Evolutionary conservation across 2,797 vertebrate genomes (phyloP).

Genomic region (Enteromius radiatus): DNA sequence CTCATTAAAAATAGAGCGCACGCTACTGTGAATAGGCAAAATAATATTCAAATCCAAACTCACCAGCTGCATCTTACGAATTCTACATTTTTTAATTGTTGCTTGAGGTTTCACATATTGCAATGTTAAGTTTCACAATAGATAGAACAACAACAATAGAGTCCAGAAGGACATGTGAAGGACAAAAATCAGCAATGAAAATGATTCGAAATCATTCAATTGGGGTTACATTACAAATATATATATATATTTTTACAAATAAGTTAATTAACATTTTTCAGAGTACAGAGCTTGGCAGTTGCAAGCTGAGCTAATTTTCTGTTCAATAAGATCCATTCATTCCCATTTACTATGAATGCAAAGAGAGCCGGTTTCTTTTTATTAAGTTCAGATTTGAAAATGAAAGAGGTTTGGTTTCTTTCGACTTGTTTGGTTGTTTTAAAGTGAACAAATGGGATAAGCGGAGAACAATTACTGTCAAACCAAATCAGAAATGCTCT

Average conservation of each 20-base stretch:
- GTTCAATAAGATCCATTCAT: neutral
- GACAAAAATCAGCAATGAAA: neutral
- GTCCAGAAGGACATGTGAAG: neutral
- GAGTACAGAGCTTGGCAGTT: neutral
- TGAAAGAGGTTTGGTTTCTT: neutral
- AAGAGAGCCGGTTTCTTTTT: neutral
- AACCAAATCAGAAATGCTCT: neutral
- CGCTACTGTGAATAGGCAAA: neutral
- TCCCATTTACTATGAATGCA: neutral
- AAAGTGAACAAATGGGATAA: neutral
- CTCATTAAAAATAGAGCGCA: conserved; percentile 11
- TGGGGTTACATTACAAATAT: neutral
- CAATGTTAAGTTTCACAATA: neutral
- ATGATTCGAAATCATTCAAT: neutral
- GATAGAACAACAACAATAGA: neutral
- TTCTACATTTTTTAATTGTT: neutral
- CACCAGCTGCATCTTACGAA: neutral
- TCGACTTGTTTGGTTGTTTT: neutral
- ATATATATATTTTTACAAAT: no score
- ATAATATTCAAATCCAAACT: neutral
- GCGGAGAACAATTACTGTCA: neutral
- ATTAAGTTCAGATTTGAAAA: neutral
- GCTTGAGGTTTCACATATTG: neutral
- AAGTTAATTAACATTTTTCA: neutral
- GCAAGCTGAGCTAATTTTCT: neutral